These are phyloP conservation scores for Rhagologus leucostigma DNA, from an alignment of 2,113 vertebrate genomes.

Conservation along the genomic window DNA sequence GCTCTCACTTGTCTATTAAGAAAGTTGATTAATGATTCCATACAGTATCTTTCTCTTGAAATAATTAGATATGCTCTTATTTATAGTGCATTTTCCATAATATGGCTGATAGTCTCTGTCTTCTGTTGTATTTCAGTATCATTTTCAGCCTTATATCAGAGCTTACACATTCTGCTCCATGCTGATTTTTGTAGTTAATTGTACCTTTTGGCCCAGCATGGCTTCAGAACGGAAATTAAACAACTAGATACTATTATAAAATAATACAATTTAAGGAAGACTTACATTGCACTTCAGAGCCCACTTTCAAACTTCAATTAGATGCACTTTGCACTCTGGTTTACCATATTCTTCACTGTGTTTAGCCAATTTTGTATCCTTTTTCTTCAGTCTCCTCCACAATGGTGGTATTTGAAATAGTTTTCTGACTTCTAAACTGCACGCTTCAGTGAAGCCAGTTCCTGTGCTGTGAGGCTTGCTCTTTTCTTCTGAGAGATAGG, in stretches of 20 bases:
- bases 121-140: conserved; percentile 36
- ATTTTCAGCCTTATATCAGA: conserved; percentile 23
- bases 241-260: background rate
- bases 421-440: conserved; percentile 65
- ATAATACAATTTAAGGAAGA: conserved; percentile 41
- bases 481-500: conserved; percentile 53
- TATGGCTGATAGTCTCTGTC: conserved; percentile 4
- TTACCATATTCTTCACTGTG: background rate
- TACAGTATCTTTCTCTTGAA: conserved; percentile 32
- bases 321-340: background rate
- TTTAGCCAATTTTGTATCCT: background rate
- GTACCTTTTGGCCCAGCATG: conserved; percentile 24
- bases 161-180: conserved; percentile 38
- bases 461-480: conserved; percentile 12
- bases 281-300: conserved; percentile 64
- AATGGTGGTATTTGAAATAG: conserved; percentile 41
- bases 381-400: conserved; percentile 16
- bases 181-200: conserved; percentile 31
- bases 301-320: background rate
- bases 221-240: conserved; percentile 33
- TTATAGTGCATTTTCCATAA: conserved; percentile 36
- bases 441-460: conserved; percentile 28
- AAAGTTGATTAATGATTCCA: conserved; percentile 58
- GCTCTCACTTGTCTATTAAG: background rate
- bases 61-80: conserved; percentile 38